These are phyloP conservation scores for Mustela lutreola DNA, from an alignment of 2,113 vertebrate genomes.

Conservation along the genomic window DNA sequence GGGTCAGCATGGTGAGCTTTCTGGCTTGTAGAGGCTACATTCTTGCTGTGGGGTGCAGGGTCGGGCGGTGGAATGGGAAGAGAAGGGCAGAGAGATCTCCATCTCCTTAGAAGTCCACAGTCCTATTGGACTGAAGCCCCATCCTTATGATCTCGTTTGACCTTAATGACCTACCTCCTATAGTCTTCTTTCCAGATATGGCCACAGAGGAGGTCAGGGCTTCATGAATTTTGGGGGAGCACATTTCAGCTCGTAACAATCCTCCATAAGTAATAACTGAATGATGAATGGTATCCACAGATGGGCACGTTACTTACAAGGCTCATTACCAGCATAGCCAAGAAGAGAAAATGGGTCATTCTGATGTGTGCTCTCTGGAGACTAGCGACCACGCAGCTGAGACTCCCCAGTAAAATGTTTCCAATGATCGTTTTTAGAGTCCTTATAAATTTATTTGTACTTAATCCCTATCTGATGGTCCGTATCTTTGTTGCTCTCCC, in stretches of 20 bases:
- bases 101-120: neutral
- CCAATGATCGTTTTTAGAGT: neutral
- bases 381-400: neutral
- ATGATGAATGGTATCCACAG: no score
- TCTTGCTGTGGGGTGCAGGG: neutral
- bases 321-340: neutral
- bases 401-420: neutral
- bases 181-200: neutral
- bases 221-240: neutral
- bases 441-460: neutral
- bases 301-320: neutral
- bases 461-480: neutral
- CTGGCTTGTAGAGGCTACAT: neutral
- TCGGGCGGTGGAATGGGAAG: no score
- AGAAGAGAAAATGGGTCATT: neutral
- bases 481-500: neutral
- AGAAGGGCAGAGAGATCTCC: neutral
- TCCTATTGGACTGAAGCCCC: neutral
- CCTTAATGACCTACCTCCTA: no score
- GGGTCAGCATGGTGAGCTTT: neutral
- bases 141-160: neutral
- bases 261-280: neutral
- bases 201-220: neutral
- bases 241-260: neutral
- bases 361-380: neutral